Percentiles rank a stretch among this genome's conserved stretches.
Evolutionary conservation across 2,113 vertebrate species (phyloP).

Genomic region (Larimichthys polyactis): DNA sequence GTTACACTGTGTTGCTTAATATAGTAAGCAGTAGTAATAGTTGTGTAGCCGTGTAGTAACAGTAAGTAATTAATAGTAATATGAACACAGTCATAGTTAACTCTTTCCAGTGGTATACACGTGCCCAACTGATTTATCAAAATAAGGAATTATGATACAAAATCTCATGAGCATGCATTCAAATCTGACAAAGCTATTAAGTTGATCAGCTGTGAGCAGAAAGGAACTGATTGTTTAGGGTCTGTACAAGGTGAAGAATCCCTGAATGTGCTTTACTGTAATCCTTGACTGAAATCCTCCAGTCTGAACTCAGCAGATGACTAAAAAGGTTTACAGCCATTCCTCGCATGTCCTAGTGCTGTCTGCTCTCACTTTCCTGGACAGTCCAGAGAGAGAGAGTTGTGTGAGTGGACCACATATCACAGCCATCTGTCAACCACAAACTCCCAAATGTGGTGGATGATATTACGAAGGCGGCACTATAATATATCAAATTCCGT

Average conservation of each 20-base stretch:
- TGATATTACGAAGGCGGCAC: constrained; percentile 43
- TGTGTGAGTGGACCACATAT: constrained; percentile 47
- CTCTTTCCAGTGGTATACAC: no score
- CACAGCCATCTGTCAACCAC: constrained; percentile 57
- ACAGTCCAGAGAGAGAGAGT: constrained; percentile 52
- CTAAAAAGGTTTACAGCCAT: constrained; percentile 19
- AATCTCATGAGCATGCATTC: not conserved
- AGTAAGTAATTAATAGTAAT: no score
- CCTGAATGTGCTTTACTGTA: not conserved
- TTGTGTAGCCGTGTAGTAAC: no score
- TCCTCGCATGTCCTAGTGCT: constrained; percentile 11
- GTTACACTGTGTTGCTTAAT: no score
- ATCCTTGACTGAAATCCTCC: not conserved
- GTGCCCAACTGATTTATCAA: not conserved
- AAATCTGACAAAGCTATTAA: constrained; percentile 4
- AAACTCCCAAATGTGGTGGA: constrained; percentile 47
- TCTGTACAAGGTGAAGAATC: not conserved
- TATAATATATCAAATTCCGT: constrained; percentile 40
- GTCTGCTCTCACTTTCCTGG: constrained; percentile 33
- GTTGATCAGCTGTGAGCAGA: not conserved
- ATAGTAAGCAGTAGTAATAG: no score
- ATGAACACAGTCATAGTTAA: no score
- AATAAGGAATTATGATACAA: not conserved
- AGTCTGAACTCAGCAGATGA: constrained; percentile 2
- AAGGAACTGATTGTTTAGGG: not conserved